Conservation (phyloP, 2,797 vertebrate genomes). For the Dicrostonyx torquatus region DNA sequence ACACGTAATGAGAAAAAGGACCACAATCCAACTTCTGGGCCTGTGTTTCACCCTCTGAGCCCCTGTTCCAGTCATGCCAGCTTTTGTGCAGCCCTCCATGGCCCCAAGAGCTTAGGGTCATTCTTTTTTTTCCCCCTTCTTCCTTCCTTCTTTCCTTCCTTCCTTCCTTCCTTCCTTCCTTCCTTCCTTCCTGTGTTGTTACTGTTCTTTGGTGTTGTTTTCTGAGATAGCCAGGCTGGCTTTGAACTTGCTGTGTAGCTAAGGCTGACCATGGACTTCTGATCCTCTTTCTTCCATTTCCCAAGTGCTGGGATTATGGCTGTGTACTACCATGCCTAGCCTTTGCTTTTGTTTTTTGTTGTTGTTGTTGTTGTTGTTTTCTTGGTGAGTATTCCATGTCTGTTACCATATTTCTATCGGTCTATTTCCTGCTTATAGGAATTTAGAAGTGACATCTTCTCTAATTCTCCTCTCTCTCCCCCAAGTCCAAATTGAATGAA, state of each 20-base stretch:
- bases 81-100: not conserved
- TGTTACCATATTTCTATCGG: not conserved
- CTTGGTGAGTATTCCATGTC: not conserved
- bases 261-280: not conserved
- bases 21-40: not conserved
- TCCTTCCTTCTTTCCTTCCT: not conserved
- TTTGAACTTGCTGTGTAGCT: not conserved
- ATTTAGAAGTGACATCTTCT: not conserved
- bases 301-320: not conserved
- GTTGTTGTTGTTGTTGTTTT: too few relatives aligned
- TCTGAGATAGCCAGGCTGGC: not conserved
- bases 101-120: not conserved
- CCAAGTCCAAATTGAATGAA: not conserved
- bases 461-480: not conserved
- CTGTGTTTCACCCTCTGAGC: not conserved
- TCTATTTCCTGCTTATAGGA: not conserved
- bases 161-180: not conserved
- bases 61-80: not conserved
- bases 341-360: too few relatives aligned
- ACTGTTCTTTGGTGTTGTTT: not conserved
- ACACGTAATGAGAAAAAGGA: not conserved
- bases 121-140: fast-evolving
- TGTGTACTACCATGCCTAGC: not conserved
- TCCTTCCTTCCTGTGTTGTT: not conserved
- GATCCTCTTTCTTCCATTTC: not conserved